Percentiles rank a stretch among this genome's conserved stretches.
Conservation (phyloP, 1,140 invertebrate species). For the Lutraria rhynchaena region DNA sequence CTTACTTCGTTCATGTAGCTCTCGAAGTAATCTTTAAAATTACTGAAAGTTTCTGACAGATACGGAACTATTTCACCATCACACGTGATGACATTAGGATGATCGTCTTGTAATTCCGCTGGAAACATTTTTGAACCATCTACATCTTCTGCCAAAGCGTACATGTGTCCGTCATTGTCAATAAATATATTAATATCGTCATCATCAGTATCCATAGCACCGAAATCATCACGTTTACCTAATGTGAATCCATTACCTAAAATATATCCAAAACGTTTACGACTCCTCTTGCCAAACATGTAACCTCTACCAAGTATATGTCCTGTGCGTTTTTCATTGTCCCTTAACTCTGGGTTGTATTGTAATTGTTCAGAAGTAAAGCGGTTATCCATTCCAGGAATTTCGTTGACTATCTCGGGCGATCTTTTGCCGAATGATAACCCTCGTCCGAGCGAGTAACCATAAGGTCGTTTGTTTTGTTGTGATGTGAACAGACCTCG, state of each 20-base stretch:
- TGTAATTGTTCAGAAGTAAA: not conserved
- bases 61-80: not conserved
- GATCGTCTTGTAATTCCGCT: not conserved
- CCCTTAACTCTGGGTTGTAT: not conserved
- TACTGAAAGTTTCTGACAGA: not conserved
- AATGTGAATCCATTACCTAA: constrained; percentile 31
- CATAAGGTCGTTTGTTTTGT: not conserved
- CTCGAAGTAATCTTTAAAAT: not conserved
- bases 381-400: not conserved
- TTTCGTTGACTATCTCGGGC: not conserved
- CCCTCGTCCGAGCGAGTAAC: constrained; percentile 23
- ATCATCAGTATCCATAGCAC: not conserved
- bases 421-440: constrained; percentile 38
- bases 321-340: not conserved
- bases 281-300: constrained; percentile 9
- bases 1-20: not conserved
- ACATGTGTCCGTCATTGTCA: constrained; percentile 7
- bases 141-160: not conserved
- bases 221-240: constrained; percentile 12
- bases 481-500: not conserved
- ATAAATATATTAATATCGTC: constrained; percentile 14
- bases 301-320: constrained; percentile 3
- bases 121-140: not conserved
- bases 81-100: not conserved
- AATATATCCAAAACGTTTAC: constrained; percentile 26